Percentiles rank a stretch among this genome's conserved stretches.
Conservation (phyloP, 2,888 invertebrate species). For the Anodontia alba region DNA sequence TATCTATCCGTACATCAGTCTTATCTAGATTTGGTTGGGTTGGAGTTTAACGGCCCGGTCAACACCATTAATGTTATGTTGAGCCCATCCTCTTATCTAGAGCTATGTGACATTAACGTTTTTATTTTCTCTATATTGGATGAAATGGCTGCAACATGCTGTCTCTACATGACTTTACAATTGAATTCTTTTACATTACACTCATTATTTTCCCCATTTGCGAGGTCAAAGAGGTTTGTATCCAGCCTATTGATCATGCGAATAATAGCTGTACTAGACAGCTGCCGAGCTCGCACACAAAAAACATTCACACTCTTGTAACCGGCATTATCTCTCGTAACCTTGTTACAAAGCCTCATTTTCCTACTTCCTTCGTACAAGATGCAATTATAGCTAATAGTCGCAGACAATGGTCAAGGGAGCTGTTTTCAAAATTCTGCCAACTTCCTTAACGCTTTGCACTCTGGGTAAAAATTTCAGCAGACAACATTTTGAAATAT, state of each 20-base stretch:
- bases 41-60: too few relatives aligned
- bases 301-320: not conserved
- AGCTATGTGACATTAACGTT: not conserved
- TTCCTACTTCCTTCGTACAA: not conserved
- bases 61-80: too few relatives aligned
- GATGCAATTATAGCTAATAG: conserved; percentile 14
- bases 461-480: too few relatives aligned
- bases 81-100: too few relatives aligned
- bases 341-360: conserved; percentile 5
- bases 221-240: not conserved
- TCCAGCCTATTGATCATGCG: not conserved
- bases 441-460: not conserved
- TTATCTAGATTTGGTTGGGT: too few relatives aligned
- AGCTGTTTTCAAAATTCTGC: not conserved
- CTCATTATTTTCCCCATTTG: conserved; percentile 7
- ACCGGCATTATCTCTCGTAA: conserved; percentile 9
- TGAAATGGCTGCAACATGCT: not conserved
- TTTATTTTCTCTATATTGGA: not conserved
- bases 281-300: not conserved
- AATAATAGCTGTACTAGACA: not conserved
- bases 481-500: too few relatives aligned
- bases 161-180: not conserved
- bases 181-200: not conserved
- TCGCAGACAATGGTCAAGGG: not conserved
- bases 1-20: too few relatives aligned